These are phyloP conservation scores for Carduelis carduelis DNA, from an alignment of 2,797 vertebrate genomes.

Conservation along the genomic window DNA sequence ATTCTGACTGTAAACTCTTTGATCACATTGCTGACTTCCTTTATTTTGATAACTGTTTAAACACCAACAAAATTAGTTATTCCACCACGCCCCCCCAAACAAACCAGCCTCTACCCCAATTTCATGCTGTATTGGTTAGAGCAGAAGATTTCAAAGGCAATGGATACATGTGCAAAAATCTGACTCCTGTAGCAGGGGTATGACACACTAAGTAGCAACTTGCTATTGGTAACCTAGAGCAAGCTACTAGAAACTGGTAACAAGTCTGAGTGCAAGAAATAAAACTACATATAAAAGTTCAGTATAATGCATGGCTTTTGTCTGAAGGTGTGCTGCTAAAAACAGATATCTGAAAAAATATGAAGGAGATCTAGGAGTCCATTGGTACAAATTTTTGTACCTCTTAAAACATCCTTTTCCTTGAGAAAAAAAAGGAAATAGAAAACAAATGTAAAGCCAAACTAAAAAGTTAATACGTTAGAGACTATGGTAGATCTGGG, in stretches of 20 bases:
- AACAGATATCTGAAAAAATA: neutral
- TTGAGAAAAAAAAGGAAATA: neutral
- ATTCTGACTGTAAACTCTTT: neutral
- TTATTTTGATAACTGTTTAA: neutral
- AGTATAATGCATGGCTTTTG: neutral
- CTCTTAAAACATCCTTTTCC: neutral
- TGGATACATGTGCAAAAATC: neutral
- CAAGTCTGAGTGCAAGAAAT: neutral
- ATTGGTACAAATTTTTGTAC: neutral
- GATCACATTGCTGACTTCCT: neutral
- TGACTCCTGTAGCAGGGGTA: neutral
- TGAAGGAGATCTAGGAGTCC: neutral
- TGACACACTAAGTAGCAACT: neutral
- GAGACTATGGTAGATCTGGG: neutral
- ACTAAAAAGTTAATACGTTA: neutral
- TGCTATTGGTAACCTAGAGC: neutral
- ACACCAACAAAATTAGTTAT: neutral
- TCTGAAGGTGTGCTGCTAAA: neutral
- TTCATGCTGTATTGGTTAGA: neutral
- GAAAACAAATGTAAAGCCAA: neutral
- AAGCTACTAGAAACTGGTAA: neutral
- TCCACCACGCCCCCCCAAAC: rapidly evolving
- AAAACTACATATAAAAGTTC: neutral
- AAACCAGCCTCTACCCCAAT: neutral
- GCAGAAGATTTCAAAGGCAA: neutral